Base-by-base conservation (phyloP, 2,888 invertebrate species). In the Boloria euphrosyne region DNA sequence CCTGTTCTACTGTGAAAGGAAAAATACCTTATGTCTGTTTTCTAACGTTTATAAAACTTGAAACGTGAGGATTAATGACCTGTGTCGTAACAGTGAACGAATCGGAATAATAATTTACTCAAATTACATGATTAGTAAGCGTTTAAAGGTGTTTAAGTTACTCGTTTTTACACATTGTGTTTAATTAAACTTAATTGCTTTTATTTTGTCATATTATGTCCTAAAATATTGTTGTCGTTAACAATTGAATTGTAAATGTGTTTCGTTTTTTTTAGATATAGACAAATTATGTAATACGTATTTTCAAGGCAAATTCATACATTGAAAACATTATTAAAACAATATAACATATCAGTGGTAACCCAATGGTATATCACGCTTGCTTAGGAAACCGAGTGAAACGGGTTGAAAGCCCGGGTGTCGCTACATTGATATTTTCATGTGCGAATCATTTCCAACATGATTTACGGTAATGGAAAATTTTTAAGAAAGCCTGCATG, bases 1-100 rank as follows among this genome's bases (percentile, higher is more conserved):
- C 18, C 55, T 47, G 49, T 57, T 66, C 53, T 63, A 47, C 49
- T 47, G 53, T 62, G 53, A 62, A 66, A 64, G 63, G 61, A 62
- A 66, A 70, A 66, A 64, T 16, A 50, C 43, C 55, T 44, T 27
- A 61, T 18, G 51, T 44, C 50, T 14, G 16, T 53, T 64, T 66
- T 60, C 17, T 22, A 55, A 58, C 22, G 55, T 27, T 47, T 13
- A 38, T 59, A 7, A 43, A 63, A 51, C 38, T 7, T 2, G 22
- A 16, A 61, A 17, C 17, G 43, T 14, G 17, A 14, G 60, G 43
- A 38, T 51, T 50, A 61, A 44, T 60, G 49, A 54, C 5, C 47
- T 54, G 13, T 65, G 31, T 49, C 22, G 13, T 60, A 63, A 62
- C 18, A 38, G 31, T 4, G 14, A 27, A 59, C 53, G 10, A 31